Evolutionary conservation across 2,113 vertebrate genomes (phyloP).

Genomic region (Lanius ludovicianus): DNA sequence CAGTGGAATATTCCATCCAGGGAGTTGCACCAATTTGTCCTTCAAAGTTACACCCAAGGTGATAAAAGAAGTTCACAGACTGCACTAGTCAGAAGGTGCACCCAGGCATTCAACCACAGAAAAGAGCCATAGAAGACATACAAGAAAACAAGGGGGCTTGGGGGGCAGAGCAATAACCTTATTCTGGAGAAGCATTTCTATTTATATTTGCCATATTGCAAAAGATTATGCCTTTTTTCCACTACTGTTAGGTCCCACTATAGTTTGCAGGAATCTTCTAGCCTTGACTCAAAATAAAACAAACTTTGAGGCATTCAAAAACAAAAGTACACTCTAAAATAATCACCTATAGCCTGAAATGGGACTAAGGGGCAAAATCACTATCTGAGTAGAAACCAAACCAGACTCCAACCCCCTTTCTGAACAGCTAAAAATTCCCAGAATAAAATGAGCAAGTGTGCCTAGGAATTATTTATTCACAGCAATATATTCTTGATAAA

Average conservation of each 20-base stretch:
- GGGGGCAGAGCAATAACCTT: background rate
- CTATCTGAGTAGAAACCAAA: background rate
- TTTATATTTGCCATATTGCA: background rate
- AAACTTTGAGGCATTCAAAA: background rate
- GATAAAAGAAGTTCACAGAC: background rate
- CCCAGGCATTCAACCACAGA: background rate
- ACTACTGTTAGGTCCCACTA: background rate
- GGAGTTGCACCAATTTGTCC: background rate
- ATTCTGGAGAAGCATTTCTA: background rate
- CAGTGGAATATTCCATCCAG: slow-evolving; percentile 18
- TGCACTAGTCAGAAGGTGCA: background rate
- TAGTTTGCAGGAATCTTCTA: background rate
- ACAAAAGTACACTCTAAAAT: background rate
- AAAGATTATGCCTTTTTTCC: background rate
- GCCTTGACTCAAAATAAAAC: background rate
- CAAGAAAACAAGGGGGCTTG: background rate
- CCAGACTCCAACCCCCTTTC: background rate
- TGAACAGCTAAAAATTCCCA: background rate
- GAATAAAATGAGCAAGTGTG: background rate
- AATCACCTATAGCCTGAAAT: background rate
- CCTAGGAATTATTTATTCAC: background rate
- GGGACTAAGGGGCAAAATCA: background rate
- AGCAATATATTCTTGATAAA: background rate
- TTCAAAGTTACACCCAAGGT: background rate
- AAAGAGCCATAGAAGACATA: background rate